Base-by-base conservation (phyloP, 2,113 vertebrate genomes). In the Vombatus ursinus region DNA sequence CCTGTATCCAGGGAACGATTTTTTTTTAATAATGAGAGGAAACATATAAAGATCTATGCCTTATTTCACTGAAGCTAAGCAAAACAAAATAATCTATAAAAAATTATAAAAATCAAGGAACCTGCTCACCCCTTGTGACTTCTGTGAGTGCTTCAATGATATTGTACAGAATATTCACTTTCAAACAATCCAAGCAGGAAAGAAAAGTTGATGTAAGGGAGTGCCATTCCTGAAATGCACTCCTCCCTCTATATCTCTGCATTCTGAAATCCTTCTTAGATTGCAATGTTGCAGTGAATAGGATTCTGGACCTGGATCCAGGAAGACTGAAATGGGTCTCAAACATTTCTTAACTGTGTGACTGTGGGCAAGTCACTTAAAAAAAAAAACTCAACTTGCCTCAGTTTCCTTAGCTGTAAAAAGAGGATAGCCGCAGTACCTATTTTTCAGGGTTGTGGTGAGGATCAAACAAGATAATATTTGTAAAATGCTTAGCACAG, bases 51-150 rank as follows among this genome's bases (percentile, higher is more conserved):
- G 2, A n/a, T 0, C 14, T 77, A 77, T 77, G 61, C 61, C 31
- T 77, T 77, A n/a, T n/a, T 77, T n/a, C 37, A n/a, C 31, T n/a
- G 61, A 77, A 77, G 47, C 11, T 37, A 92, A 96, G 7, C 91
- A 96, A 2, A 77, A 8, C 47, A 51, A 96, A 94, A 92, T 47
- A 84, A 94, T 61, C 31, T 90, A 50, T 68, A 28, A 92, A 61
- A 50, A 90, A 25, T 31, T 47, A 2, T 26, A 92, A 31, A 28
- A 37, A 47, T 50, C 24, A 68, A 28, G 26, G 31, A 48, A 54
- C 22, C 25, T 28, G 19, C 61, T 84, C 31, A 93, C 31, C 68
- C 48, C 22, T 31, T 68, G 31, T 68, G 31, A 31, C 61, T 68
- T 68, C 61, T 68, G 11, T n/a, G 14, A 68, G 3, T 68, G 12